Evolutionary conservation across 2,113 vertebrate species (phyloP).

Genomic region (Psilopogon haemacephalus): DNA sequence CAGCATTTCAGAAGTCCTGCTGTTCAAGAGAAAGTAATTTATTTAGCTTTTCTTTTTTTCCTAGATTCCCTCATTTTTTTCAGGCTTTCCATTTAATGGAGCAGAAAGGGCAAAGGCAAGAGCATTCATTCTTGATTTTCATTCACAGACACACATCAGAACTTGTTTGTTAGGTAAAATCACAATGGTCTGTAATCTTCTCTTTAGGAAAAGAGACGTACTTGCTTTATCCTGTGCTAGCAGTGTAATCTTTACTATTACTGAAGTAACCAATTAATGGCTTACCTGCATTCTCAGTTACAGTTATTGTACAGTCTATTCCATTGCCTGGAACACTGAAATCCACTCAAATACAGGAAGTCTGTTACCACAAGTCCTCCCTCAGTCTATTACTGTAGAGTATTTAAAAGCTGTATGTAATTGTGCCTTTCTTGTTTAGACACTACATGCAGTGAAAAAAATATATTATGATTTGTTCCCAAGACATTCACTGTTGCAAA

Average conservation of each 20-base stretch:
- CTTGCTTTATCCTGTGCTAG: not conserved
- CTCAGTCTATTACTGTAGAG: not conserved
- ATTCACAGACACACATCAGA: not conserved
- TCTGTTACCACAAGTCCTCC: slow-evolving; percentile 15
- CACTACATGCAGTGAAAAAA: not conserved
- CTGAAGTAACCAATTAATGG: not conserved
- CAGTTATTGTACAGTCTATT: not conserved
- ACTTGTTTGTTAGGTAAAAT: not conserved
- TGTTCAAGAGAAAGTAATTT: not conserved
- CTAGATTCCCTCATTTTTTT: not conserved
- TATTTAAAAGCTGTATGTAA: not conserved
- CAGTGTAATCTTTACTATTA: not conserved
- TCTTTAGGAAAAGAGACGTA: not conserved
- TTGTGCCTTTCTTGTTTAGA: not conserved
- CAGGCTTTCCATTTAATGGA: not conserved
- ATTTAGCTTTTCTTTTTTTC: not conserved
- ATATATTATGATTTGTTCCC: not conserved
- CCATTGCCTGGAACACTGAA: not conserved
- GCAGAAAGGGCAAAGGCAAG: not conserved
- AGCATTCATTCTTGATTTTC: not conserved
- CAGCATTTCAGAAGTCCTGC: not conserved
- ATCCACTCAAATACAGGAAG: slow-evolving; percentile 19
- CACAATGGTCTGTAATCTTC: not conserved
- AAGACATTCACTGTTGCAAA: not conserved
- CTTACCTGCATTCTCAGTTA: not conserved